phyloP scores from a whole-genome alignment of 1,140 invertebrate species.

The Pachypsylla venusta region DNA sequence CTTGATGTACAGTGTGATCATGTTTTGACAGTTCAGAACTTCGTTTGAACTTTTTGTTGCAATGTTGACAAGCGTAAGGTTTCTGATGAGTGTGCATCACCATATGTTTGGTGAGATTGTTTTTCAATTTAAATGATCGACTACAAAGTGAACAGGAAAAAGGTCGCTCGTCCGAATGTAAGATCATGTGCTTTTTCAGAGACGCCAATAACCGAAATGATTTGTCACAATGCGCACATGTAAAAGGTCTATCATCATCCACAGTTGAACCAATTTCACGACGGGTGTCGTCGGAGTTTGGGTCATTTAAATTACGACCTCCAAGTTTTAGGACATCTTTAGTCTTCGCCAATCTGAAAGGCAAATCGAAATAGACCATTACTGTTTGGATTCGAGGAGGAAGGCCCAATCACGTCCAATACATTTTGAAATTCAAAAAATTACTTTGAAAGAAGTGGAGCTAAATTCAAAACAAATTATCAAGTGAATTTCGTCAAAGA shows the following conservation, averaged over 20 bases:
- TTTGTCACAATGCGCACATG: not conserved
- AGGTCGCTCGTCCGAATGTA: not conserved
- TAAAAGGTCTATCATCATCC: too few relatives aligned
- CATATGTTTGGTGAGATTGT: slow-evolving; percentile 7
- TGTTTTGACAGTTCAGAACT: not conserved
- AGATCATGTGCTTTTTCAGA: not conserved
- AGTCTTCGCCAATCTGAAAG: not conserved
- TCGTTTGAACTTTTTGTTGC: not conserved
- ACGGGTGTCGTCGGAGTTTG: not conserved
- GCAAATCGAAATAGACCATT: not conserved
- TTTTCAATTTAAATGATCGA: not conserved
- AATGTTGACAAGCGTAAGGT: not conserved
- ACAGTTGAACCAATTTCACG: too few relatives aligned
- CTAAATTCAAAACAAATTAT: too few relatives aligned
- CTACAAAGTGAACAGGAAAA: not conserved
- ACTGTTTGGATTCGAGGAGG: not conserved
- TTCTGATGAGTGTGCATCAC: not conserved
- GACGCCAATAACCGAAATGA: not conserved
- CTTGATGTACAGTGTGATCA: not conserved
- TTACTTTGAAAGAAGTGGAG: too few relatives aligned
- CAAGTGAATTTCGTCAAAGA: too few relatives aligned
- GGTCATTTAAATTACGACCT: not conserved
- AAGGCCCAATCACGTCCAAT: too few relatives aligned
- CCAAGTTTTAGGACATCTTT: not conserved
- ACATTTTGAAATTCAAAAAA: too few relatives aligned